Base-by-base conservation (phyloP, 2,113 vertebrate species). In the Triplophysa tibetana region DNA sequence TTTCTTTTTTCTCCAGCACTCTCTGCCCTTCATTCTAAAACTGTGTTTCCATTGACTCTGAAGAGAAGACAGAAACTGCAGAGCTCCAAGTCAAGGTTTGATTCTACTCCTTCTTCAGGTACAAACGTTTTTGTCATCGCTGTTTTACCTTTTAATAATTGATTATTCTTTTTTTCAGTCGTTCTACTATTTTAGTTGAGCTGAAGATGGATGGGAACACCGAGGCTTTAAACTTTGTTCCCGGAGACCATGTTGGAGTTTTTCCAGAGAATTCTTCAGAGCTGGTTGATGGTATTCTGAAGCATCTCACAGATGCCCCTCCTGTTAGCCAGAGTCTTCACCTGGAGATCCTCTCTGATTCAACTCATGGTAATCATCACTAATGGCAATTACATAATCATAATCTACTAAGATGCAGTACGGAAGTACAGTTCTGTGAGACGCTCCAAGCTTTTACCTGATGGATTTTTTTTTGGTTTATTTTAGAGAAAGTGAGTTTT, bases 221-320 rank as follows among this genome's bases (percentile, higher is more conserved):
- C 29, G 79, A 80, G 24, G 87, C 84, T 41, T 72, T 92, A 72
- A 88, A 26, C 21, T 95, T 94, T 87, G 86, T 91, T 78, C 93
- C 95, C 0, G 95, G 95, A 50, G 94, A 96, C 0, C 95, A 96
- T 62, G 50, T 94, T 0, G 95, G 95, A 11, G 77, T 96, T 77
- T 95, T 92, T 85, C 94, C 95, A 14, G 81, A 87, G 70, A 95
- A 96, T 82, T 91, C 86, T 79, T 81, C 75, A 0, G 81, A 88
- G 12, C 54, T 95, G 50, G 94, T 96, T 19, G 84, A 1, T 4
- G 89, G 92, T 76, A 90, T 96, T 78, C 82, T 95, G 60, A 91
- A 92, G 8, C 90, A 11, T 23, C 76, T 95, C n/a, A 89, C 87
- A 61, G 91, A 94, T 19, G 69, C 88, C 0, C 92, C 93, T 16